phyloP scores from a whole-genome alignment of 64 coral and sea anemone species.

The Pocillopora verrucosa region DNA sequence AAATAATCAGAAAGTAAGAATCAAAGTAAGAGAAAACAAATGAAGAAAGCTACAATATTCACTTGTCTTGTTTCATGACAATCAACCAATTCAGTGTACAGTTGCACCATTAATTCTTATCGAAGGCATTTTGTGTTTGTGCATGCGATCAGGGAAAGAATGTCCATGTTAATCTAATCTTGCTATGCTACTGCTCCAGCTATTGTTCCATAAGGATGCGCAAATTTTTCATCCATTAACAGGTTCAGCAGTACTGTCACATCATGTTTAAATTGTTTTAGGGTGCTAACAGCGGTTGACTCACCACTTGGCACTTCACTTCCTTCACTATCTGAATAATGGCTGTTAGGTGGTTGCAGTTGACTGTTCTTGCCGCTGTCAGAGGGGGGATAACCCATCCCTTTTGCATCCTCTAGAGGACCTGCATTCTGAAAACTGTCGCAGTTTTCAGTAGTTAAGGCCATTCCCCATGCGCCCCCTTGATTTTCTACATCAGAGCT shows the following conservation, averaged over 20 bases:
- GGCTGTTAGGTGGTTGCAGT: neutral
- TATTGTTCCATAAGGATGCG: constrained; percentile 64
- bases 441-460: neutral
- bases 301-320: constrained; percentile 33
- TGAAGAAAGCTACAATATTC: no score
- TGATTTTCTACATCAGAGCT: constrained; percentile 7
- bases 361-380: constrained; percentile 12
- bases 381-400: neutral
- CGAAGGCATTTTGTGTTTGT: no score
- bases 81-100: no score
- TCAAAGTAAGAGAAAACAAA: no score
- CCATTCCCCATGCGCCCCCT: neutral
- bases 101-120: no score
- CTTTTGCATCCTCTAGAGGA: neutral
- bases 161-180: neutral
- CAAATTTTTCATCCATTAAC: constrained; percentile 72
- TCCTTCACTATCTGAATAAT: constrained; percentile 29
- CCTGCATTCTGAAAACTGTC: neutral
- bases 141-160: neutral
- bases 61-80: no score
- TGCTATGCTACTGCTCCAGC: constrained; percentile 65
- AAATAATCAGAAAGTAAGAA: no score
- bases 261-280: constrained; percentile 55
- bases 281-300: neutral
- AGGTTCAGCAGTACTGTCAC: constrained; percentile 44